These are phyloP conservation scores for Trogon melanurus DNA, from an alignment of 2,113 vertebrate genomes.

Conservation along the genomic window DNA sequence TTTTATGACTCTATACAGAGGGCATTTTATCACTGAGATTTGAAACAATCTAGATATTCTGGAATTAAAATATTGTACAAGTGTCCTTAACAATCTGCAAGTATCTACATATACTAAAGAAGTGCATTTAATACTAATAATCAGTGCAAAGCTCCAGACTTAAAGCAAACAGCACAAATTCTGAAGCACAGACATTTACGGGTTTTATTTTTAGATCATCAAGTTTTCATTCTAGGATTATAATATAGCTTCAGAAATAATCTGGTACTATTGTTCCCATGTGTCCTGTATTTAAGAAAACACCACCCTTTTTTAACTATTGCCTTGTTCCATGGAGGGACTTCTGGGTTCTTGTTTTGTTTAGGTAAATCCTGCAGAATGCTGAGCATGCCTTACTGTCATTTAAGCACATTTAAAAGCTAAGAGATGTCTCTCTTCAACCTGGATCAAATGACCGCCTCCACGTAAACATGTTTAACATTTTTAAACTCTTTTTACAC, in stretches of 20 bases:
- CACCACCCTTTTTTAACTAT: not conserved
- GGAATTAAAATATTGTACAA: not conserved
- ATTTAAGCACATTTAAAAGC: conserved; percentile 13
- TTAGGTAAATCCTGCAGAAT: not conserved
- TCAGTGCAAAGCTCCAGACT: not conserved
- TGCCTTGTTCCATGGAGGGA: not conserved
- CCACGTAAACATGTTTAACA: not conserved
- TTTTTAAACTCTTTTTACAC: conserved; percentile 2
- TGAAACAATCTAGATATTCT: not conserved
- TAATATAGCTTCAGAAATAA: not conserved
- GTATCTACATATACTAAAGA: not conserved
- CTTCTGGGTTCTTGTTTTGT: not conserved
- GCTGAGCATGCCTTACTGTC: not conserved
- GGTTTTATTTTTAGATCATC: not conserved
- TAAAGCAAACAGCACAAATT: not conserved
- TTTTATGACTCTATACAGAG: not conserved
- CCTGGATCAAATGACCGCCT: not conserved
- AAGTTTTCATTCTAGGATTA: not conserved
- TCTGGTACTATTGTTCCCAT: not conserved
- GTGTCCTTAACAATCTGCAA: not conserved
- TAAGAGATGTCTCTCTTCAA: not conserved
- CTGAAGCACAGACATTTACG: not conserved
- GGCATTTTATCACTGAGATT: not conserved
- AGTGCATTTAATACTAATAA: not conserved
- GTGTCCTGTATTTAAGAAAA: not conserved